These are phyloP conservation scores for Dryobota labecula DNA, from an alignment of 2,888 invertebrate genomes.

Conservation along the genomic window DNA sequence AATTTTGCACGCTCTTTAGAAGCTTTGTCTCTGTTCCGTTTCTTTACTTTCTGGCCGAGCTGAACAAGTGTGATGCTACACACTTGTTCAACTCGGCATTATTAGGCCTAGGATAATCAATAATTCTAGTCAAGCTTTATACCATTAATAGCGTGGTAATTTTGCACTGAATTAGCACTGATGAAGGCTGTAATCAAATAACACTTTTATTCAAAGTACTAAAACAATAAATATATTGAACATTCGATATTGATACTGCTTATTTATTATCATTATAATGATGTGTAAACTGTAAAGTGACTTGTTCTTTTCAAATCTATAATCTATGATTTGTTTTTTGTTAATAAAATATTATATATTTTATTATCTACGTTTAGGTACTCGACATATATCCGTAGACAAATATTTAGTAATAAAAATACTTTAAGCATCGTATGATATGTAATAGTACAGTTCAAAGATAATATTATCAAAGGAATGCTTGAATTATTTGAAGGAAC, in stretches of 20 bases:
- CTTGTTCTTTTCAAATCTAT: conserved; percentile 10
- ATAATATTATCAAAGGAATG: neutral
- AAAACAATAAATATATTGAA: conserved; percentile 4
- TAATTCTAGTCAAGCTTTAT: neutral
- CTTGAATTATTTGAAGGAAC: conserved; percentile 1
- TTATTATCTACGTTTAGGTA: conserved; percentile 7
- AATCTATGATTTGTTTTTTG: conserved; percentile 1
- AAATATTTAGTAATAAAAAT: conserved; percentile 25
- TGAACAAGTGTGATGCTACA: too few relatives aligned
- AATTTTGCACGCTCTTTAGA: too few relatives aligned
- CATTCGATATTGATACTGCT: neutral
- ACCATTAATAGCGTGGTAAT: neutral
- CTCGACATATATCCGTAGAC: neutral
- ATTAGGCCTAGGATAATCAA: neutral
- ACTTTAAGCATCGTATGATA: neutral
- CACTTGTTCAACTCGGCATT: too few relatives aligned
- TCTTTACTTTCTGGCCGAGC: too few relatives aligned
- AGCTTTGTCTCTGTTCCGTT: too few relatives aligned
- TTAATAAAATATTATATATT: conserved; percentile 14
- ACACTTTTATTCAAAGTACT: neutral
- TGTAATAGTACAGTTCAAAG: neutral
- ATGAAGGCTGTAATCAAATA: neutral
- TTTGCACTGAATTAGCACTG: conserved; percentile 11
- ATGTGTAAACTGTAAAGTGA: neutral
- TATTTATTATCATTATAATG: neutral